Base-by-base conservation (phyloP, 2,888 invertebrate genomes). In the Mimumesa dahlbomi region DNA sequence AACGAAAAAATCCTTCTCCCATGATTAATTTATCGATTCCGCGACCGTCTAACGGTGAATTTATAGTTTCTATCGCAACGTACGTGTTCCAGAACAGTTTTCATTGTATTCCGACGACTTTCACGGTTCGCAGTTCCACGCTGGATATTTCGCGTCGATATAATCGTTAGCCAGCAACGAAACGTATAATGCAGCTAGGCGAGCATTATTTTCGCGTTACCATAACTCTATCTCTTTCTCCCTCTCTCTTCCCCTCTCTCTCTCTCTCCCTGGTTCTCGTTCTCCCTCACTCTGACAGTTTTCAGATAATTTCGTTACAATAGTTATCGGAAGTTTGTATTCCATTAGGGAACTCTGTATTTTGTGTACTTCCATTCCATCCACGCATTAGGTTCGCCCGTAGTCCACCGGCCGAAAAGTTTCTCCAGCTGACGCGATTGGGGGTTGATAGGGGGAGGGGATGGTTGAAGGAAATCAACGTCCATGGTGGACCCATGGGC, bases 271-370 rank as follows among this genome's bases (percentile, higher is more conserved):
- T 16, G 36, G 25, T 13, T 38, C 6, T 45, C n/a, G 2, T 18
- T 1, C 42, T 16, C 7, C 11, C 16, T n/a, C 18, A 18, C 3
- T n/a, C 31, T 70, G 78, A 85, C 82, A 80, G 82, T 82, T 79
- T 81, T 81, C 81, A 75, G 79, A 80, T 83, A 85, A 85, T 85
- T 81, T 81, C 64, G 83, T 85, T 82, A 81, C 68, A 61, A 77
- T 79, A 82, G 85, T 85, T 85, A 77, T 74, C 69, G 73, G 61
- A 79, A 84, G 82, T 84, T 85, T 76, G 73, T 77, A 82, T 84
- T 79, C 69, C 75, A 79, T 85, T 85, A 85, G 63, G 73, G 74
- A 76, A 77, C 77, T 74, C 58, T 25, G 64, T 72, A 77, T 82
- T 83, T 84, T 80, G 75, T 70, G 71, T 34, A 57, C 54, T 59